A percentile compares a stretch with the other conserved stretches of the same genome.
Evolutionary conservation across 2,113 vertebrate species (phyloP).

Genomic region (Solenodon paradoxus): DNA sequence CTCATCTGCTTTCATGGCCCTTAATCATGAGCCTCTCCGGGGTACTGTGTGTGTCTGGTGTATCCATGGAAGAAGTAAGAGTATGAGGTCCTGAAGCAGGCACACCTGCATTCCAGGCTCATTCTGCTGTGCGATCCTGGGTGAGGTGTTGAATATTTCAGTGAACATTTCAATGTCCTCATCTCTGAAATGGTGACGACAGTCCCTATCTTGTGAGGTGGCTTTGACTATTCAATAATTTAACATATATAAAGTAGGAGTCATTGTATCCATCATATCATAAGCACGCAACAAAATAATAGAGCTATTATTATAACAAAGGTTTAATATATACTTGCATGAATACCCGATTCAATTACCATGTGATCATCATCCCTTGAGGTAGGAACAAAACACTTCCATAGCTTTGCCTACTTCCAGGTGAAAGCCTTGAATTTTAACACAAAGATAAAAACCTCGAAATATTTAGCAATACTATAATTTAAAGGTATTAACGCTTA

Average conservation of each 20-base stretch:
- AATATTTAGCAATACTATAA: neutral
- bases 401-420: neutral
- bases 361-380: neutral
- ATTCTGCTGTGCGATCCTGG: too few relatives aligned
- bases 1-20: neutral
- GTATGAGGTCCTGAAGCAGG: neutral
- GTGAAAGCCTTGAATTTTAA: neutral
- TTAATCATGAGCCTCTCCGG: rapidly evolving
- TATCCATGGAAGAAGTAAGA: neutral
- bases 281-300: neutral
- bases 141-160: neutral
- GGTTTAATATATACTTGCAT: rapidly evolving
- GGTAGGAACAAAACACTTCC: neutral
- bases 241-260: neutral
- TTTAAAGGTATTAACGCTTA: neutral
- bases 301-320: neutral
- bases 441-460: neutral
- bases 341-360: neutral
- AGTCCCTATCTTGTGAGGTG: neutral
- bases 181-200: neutral
- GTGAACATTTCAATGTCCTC: neutral
- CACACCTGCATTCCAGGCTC: neutral
- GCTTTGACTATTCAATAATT: neutral
- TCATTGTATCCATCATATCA: neutral
- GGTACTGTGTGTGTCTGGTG: too few relatives aligned